A percentile compares a stretch with the other conserved stretches of the same genome.
Evolutionary conservation across 1,140 invertebrate genomes (phyloP).

Genomic region (Pinna nobilis): DNA sequence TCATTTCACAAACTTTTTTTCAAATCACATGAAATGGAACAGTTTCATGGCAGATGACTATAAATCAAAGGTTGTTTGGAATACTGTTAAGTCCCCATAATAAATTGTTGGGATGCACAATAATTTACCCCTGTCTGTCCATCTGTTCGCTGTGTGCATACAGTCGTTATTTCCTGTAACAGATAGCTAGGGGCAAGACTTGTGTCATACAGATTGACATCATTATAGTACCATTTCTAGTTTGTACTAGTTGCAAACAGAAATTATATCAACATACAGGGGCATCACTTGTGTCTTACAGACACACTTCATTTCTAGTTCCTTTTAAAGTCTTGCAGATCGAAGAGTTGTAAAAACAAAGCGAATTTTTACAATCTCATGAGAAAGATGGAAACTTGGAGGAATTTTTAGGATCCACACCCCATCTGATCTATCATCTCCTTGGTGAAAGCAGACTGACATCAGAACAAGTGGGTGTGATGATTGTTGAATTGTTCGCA

Average conservation of each 20-base stretch:
- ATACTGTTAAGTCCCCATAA: no score
- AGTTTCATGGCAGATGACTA: no score
- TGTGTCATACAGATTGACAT: not conserved
- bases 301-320: not conserved
- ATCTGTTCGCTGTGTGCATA: no score
- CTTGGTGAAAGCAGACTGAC: not conserved
- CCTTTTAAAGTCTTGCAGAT: not conserved
- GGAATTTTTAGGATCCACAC: not conserved
- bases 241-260: not conserved
- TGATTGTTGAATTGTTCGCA: not conserved
- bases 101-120: no score
- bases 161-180: no score
- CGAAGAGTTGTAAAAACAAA: not conserved
- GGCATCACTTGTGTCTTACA: not conserved
- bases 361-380: not conserved
- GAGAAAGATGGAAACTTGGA: not conserved
- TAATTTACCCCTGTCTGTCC: no score
- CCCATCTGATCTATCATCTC: not conserved
- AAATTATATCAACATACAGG: not conserved
- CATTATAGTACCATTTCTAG: not conserved
- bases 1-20: no score
- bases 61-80: no score
- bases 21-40: no score
- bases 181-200: no score
- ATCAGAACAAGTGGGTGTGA: not conserved